Base-by-base conservation (phyloP, 2,113 vertebrate genomes). In the Notarius quadriscutis region DNA sequence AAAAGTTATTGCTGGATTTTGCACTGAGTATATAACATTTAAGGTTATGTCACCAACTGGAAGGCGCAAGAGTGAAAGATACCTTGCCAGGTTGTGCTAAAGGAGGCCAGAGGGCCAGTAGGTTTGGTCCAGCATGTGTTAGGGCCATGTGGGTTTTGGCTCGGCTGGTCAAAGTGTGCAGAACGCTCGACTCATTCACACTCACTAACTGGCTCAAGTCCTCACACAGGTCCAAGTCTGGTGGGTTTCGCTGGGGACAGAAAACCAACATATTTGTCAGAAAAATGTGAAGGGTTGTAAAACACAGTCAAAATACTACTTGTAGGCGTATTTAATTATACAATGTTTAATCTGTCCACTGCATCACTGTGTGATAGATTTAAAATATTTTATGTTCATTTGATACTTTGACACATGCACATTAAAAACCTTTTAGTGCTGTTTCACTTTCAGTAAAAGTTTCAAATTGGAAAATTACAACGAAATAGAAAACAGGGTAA, bases 151-250 rank as follows among this genome's bases (percentile, higher is more conserved):
- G 95, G 30, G 95, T 94, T 20, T 67, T 92, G 83, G 92, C 94
- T 4, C 98, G 95, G 55, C 93, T 93, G 87, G 84, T 94, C 55
- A 99, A 94, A 0, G 95, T 97, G 92, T 99, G 90, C 69, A 99
- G 63, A 7, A 96, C 90, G 0, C 97, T 96, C 30, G 96, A 96
- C 30, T 96, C 96, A 0, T 97, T 99, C 85, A 98, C 92, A 14
- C 92, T 96, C 89, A 95, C 15, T 7, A 99, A 96, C 0, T 95
- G 82, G 0, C 97, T 96, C 84, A 99, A 92, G 60, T 99, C 96
- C 69, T 99, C 97, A 0, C 95, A 94, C 67, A 94, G 92, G 63
- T 98, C 97, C 93, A 96, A 93, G 87, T 95, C 95, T 0, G 96
- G 34, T 0, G 97, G 97, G 90, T 99, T 99, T 78, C 95, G 93